Evolutionary conservation across 1,140 invertebrate genomes (phyloP).

Genomic region (Euwallacea fornicatus): DNA sequence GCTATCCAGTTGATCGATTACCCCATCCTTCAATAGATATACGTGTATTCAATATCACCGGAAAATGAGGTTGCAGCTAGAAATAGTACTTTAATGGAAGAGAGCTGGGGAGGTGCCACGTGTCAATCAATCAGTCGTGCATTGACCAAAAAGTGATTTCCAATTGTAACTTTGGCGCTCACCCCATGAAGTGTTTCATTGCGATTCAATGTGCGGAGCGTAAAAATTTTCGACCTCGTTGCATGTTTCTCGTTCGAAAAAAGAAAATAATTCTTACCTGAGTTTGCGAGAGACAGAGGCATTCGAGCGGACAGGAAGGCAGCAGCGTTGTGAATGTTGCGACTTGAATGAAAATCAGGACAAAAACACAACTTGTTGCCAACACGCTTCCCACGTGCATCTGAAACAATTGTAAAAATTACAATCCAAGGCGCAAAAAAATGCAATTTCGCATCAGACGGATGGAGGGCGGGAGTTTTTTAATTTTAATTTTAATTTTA

Average conservation of each 20-base stretch:
- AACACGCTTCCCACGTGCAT: slow-evolving; percentile 44
- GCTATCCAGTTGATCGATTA: slow-evolving; percentile 18
- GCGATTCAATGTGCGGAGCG: too few species aligned
- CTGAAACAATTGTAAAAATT: slow-evolving; percentile 45
- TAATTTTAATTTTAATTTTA: too few species aligned
- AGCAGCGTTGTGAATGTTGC: slow-evolving; percentile 47
- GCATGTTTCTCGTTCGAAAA: not conserved
- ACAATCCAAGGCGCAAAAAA: not conserved
- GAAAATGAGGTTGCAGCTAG: too few species aligned
- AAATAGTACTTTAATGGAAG: too few species aligned
- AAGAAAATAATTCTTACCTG: slow-evolving; percentile 62
- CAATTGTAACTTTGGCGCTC: too few species aligned
- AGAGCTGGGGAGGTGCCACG: too few species aligned
- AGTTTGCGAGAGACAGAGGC: slow-evolving; percentile 78
- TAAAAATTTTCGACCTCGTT: too few species aligned
- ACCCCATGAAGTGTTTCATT: too few species aligned
- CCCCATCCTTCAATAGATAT: slow-evolving; percentile 4
- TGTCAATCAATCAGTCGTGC: too few species aligned
- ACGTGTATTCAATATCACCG: too few species aligned
- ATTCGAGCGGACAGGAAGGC: slow-evolving; percentile 66
- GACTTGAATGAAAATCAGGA: slow-evolving; percentile 46
- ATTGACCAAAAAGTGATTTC: too few species aligned
- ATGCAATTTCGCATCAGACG: not conserved
- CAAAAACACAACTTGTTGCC: slow-evolving; percentile 43
- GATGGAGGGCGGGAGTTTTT: too few species aligned